Conservation (phyloP, 1,140 invertebrate genomes). For the Aphaenogaster rudis region DNA sequence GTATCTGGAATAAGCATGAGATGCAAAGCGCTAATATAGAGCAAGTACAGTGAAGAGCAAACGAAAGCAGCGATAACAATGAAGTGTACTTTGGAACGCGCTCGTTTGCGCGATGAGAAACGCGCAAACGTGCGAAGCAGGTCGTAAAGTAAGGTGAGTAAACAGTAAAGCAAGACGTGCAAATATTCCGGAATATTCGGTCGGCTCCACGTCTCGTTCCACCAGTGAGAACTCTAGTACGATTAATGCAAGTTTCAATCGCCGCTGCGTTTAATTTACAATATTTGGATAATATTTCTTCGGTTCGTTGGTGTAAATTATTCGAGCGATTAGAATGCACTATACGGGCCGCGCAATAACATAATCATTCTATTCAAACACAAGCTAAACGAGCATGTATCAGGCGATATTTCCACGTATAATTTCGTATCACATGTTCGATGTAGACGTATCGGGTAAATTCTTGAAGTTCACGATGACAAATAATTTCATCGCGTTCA, state of each 20-base stretch:
- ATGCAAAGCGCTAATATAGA: slow-evolving; percentile 28
- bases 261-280: slow-evolving; percentile 23
- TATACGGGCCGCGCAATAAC: background rate
- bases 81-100: slow-evolving; percentile 35
- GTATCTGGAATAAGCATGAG: slow-evolving; percentile 25
- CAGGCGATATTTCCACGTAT: slow-evolving; percentile 35
- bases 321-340: slow-evolving; percentile 51
- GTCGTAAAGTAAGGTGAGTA: slow-evolving; percentile 44
- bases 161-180: slow-evolving; percentile 53
- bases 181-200: slow-evolving; percentile 50
- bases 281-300: slow-evolving; percentile 42
- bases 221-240: background rate
- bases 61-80: slow-evolving; percentile 36
- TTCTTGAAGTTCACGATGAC: background rate
- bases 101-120: slow-evolving; percentile 38
- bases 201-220: background rate
- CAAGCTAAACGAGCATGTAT: background rate
- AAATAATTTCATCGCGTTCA: background rate
- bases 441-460: slow-evolving; percentile 1
- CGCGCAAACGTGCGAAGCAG: slow-evolving; percentile 34
- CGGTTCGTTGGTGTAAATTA: slow-evolving; percentile 45
- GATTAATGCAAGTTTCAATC: slow-evolving; percentile 49
- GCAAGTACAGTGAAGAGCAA: slow-evolving; percentile 32
- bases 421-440: background rate
- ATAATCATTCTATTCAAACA: slow-evolving; percentile 20